Base-by-base conservation (phyloP, 2,888 invertebrate genomes). In the Pollenia angustigena region DNA sequence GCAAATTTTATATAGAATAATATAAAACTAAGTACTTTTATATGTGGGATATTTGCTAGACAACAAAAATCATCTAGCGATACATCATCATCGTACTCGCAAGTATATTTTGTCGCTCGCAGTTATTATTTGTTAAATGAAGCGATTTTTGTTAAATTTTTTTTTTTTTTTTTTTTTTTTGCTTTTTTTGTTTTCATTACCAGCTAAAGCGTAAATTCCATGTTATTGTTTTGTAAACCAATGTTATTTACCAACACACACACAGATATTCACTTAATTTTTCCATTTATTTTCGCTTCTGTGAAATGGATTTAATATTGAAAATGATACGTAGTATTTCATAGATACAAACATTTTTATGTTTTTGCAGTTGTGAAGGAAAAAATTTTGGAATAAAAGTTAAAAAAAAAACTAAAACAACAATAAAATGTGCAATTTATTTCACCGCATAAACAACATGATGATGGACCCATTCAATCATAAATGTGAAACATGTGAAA, bases 101-200 rank as follows among this genome's bases (percentile, higher is more conserved):
- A 11, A 16, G 16, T 16, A 69, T 56, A 52, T 71, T 88, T 88
- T 87, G 84, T 88, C 88, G 88, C 91, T 91, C 89, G 87, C 91
- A 91, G 92, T 90, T 90, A 91, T 92, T 91, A 91, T 92, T 91
- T 91, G 91, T 90, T 91, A 91, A 91, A 91, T 91, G 92, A 91
- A 91, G 91, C 92, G 90, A 90, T 89, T 91, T 91, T 90, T 91
- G 92, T 91, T 91, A 69, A 82, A 82, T 76, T 69, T 82, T 76
- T 82, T 78, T 69, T 23, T 23, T 23, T 23, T 2, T 23, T 23
- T 23, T 1, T 64, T 79, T 48, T 72, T 64, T 18, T 54, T 9
- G n/a, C 54, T 52, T 42, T 48, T 68, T 56, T 16, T 87, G 87
- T 87, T 87, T 81, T 89, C 90, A 89, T 91, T 90, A 90, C 89